Evolutionary conservation across 2,113 vertebrate genomes (phyloP), one percentile per base, ranked within the genome.

Genomic region (Aegotheles bennettii): DNA sequence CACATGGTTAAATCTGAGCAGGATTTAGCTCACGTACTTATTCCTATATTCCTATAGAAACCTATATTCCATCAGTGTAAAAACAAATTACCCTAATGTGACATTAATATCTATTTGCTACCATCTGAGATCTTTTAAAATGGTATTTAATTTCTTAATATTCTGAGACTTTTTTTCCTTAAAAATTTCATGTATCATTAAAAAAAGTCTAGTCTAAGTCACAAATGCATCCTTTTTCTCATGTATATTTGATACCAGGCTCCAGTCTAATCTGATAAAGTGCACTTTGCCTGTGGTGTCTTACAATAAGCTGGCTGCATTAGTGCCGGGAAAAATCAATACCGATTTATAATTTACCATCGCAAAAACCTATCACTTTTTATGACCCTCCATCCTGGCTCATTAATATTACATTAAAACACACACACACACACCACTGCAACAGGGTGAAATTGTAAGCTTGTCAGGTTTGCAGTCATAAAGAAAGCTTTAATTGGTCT

Each of bases 311-410:
- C 98, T 98, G 96, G 97, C 97, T 98, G 98, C 98, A 98, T 98
- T 98, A 98, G 98, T 98, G 98, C 98, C 97, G 98, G 97, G 98
- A 98, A 98, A 99, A 99, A 99, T 99, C 99, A 99, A 99, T 99
- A 99, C 98, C 98, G 98, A 99, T 99, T 99, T 99, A 99, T 99
- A 99, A 99, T 99, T 99, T 99, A 99, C 99, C 99, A 99, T 99
- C 98, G 98, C 98, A 99, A 98, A 98, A 99, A 99, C 98, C 98
- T 98, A 99, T 98, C 98, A 98, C 98, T 99, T 99, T 99, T 99
- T 99, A 99, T 99, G 98, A 98, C 98, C 98, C 98, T 99, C 98
- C 98, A 99, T 99, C 99, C 99, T 98, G 98, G 96, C 98, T 99
- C 98, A 99, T 99, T 99, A 99, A 99, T 99, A 99, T 99, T 99